These are phyloP conservation scores for Lordiphosa collinella DNA, from an alignment of 1,140 invertebrate genomes.

Conservation along the genomic window DNA sequence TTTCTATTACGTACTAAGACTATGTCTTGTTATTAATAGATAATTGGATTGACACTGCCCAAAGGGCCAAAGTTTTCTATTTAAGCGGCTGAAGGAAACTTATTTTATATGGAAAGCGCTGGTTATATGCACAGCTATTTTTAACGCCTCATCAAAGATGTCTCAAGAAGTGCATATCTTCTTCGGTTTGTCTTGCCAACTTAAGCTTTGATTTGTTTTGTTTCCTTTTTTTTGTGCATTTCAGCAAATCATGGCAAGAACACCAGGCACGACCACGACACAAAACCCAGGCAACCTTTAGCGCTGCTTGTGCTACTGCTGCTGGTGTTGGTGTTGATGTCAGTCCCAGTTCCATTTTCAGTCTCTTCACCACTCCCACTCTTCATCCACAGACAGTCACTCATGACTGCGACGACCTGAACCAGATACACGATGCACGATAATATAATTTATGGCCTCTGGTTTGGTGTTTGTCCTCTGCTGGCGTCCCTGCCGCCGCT, in stretches of 20 bases:
- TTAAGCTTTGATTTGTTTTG: slow-evolving; percentile 9
- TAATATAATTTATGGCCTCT: slow-evolving; percentile 74
- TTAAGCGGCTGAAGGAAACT: too few relatives aligned
- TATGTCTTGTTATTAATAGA: too few relatives aligned
- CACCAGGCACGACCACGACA: slow-evolving; percentile 56
- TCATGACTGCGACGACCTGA: slow-evolving; percentile 73
- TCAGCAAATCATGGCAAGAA: slow-evolving; percentile 56
- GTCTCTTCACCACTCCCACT: not conserved
- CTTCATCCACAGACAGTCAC: slow-evolving; percentile 48
- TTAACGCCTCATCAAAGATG: too few relatives aligned
- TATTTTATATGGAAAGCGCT: too few relatives aligned
- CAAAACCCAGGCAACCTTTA: slow-evolving; percentile 24
- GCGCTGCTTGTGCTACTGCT: slow-evolving; percentile 24
- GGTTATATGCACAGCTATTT: too few relatives aligned
- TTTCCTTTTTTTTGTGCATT: slow-evolving; percentile 45
- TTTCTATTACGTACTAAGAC: too few relatives aligned
- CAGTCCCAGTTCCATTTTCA: slow-evolving; percentile 17
- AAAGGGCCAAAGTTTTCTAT: too few relatives aligned
- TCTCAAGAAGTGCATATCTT: slow-evolving; percentile 1
- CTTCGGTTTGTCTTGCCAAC: not conserved
- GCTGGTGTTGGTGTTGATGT: slow-evolving; percentile 32
- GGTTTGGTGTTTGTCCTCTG: slow-evolving; percentile 53
- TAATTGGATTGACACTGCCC: too few relatives aligned
- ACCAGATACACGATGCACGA: slow-evolving; percentile 75
- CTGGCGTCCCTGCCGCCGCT: not conserved